Evolutionary conservation across 2,113 vertebrate species (phyloP), one percentile per base, ranked within the genome.

Genomic region (Oncorhynchus kisutch): DNA sequence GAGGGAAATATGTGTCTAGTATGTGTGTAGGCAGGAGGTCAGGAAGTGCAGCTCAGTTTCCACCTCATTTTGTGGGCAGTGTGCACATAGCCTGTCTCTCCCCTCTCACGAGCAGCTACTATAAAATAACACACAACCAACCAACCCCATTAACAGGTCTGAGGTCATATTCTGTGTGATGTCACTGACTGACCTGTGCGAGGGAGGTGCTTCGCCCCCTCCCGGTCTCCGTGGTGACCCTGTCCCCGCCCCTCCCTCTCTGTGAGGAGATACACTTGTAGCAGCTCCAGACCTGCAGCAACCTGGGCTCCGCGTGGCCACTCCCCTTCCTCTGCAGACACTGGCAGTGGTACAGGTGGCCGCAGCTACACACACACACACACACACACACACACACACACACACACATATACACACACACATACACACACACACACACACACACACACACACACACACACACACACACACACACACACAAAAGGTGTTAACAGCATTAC

Each of bases 291-390:
- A 89, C 91, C 70, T 92, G 94, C 18, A 22, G 14, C 20, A 90
- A 89, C 45, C 89, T 91, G 31, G 94, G 92, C 5, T 81, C 86
- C 31, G 92, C 77, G 0, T 65, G 0, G 22, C 92, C 91, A 20
- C 94, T 91, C 49, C 82, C 94, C 78, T 98, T 98, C 78, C 93
- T 94, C 89, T 96, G 94, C 81, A 99, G 94, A 80, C 98, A 99
- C 85, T 96, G 94, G 0, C 95, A 90, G 84, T 99, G 97, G 89
- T 99, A 99, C 70, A 98, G 87, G 87, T 99, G 98, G 67, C 98
- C 98, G 88, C 31, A 34, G 31, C 20, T 20, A 48, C 29, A 70
- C 27, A 70, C 31, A 20, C 34, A 70, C 49, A 25, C 70, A 29
- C 49, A 71, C 70, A 51, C 70, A 54, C 48, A 54, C 45, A 25